Conservation (phyloP, 2,888 invertebrate genomes). For the Bibio marci region DNA sequence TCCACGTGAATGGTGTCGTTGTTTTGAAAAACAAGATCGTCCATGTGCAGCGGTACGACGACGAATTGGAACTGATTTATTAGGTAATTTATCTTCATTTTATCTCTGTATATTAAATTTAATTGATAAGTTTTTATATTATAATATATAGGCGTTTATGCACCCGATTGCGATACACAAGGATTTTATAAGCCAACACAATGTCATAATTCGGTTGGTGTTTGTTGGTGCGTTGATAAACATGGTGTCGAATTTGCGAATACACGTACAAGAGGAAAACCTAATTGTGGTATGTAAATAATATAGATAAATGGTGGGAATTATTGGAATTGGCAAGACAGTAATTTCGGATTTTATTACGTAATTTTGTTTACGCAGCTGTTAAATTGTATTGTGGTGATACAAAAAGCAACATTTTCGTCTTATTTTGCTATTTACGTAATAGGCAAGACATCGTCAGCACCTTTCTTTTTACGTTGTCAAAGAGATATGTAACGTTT, state of each 20-base stretch:
- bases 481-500: too few relatives aligned
- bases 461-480: too few relatives aligned
- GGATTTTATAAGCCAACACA: conserved; percentile 76
- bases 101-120: neutral
- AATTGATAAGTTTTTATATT: neutral
- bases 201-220: conserved; percentile 71
- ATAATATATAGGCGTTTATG: conserved; percentile 44
- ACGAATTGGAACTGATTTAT: conserved; percentile 49
- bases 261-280: conserved; percentile 65
- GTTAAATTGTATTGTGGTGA: too few relatives aligned
- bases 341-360: conserved; percentile 1
- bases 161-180: conserved; percentile 68
- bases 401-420: too few relatives aligned
- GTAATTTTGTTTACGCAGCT: too few relatives aligned
- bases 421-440: too few relatives aligned
- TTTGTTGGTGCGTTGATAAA: conserved; percentile 88
- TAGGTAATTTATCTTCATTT: conserved; percentile 32
- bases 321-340: conserved; percentile 6
- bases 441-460: too few relatives aligned
- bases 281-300: conserved; percentile 54
- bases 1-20: conserved; percentile 64
- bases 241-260: conserved; percentile 79
- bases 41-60: conserved; percentile 71
- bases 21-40: conserved; percentile 63
- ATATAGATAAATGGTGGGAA: too few relatives aligned